Base-by-base conservation (phyloP, 1,140 invertebrate genomes). In the Leptestheria dahalacensis region DNA sequence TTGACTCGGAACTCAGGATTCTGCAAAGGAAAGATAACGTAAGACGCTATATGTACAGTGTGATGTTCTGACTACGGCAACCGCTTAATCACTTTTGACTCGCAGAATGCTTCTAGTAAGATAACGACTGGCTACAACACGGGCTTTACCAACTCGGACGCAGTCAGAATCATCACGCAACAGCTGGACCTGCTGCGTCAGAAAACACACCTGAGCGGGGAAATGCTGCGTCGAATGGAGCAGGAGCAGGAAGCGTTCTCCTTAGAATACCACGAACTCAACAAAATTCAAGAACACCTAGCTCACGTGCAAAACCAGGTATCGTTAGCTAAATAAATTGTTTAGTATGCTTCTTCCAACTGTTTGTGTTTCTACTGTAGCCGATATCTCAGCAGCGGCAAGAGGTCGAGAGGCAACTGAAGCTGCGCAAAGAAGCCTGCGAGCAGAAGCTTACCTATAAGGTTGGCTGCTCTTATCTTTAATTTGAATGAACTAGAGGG, bases 191-290 rank as follows among this genome's bases (percentile, higher is more conserved):
- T 70, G 1, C 72, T 85, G 1, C 73, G 81, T 1, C 75, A 77
- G 62, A 75, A 77, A 62, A 83, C 83, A 21, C 79, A 81, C 69
- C 79, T 85, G 68, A 84, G 82, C 1, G 76, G 75, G 1, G 82
- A 87, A 64, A 79, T 84, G 65, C 74, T 88, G 10, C 66, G 83
- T n/a, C 75, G 77, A 65, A 79, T 90, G 69, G 84, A 88, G 64
- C 80, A 86, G 60, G 86, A 89, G 64, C 86, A 89, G 61, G 88
- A 91, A 69, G 78, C 82, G 0, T 89, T 91, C 73, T 85, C 88
- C 2, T 74, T 93, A 23, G 82, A 84, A 65, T 91, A 89, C 70
- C 86, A 91, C 67, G 88, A 91, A 65, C 84, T 83, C 64, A 79
- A 84, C 50, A 91, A 91, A 74, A 70, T 88, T 12, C 84, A 83